A percentile compares a stretch with the other conserved stretches of the same genome.
Conservation (phyloP, 2,888 invertebrate species). For the Girardia tigrina region DNA sequence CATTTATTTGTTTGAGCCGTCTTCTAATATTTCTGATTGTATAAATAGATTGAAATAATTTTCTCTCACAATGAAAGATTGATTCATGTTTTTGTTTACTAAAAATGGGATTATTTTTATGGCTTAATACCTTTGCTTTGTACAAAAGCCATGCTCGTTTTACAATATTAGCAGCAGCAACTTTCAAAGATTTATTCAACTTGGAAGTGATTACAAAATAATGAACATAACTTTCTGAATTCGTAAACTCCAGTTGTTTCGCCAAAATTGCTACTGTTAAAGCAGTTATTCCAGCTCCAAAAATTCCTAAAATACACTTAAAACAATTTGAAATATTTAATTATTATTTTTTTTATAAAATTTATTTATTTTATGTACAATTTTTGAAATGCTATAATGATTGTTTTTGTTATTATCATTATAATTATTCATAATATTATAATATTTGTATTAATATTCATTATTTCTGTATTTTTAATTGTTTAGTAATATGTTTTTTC, state of each 20-base stretch:
- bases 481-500: too few species aligned
- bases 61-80: not conserved
- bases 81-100: not conserved
- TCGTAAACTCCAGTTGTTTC: not conserved
- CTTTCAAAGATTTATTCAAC: not conserved
- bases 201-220: not conserved
- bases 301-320: not conserved
- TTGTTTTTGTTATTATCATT: too few species aligned
- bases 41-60: not conserved
- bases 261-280: not conserved
- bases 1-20: not conserved
- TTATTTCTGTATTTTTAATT: too few species aligned
- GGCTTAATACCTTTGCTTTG: not conserved
- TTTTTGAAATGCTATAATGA: too few species aligned
- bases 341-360: too few species aligned
- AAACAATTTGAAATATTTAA: too few species aligned
- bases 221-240: conserved; percentile 2
- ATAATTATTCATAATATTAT: too few species aligned
- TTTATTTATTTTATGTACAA: too few species aligned
- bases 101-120: not conserved
- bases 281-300: not conserved
- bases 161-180: not conserved
- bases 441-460: too few species aligned
- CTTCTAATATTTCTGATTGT: conserved; percentile 12
- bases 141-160: not conserved